phyloP scores from a whole-genome alignment of 2,888 invertebrate genomes.

The Amiota communis region DNA sequence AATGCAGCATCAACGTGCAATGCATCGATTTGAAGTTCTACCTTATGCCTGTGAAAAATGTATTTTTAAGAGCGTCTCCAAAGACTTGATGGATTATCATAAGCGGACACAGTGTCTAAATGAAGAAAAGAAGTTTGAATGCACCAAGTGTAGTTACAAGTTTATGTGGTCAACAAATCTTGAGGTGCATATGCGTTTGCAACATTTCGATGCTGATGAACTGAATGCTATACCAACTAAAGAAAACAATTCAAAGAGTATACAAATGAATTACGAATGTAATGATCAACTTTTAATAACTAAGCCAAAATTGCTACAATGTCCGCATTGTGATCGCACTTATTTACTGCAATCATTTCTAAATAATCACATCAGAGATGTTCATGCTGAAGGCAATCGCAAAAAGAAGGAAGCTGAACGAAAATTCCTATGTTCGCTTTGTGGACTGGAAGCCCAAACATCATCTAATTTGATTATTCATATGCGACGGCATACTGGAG shows the following conservation, averaged over 20 bases:
- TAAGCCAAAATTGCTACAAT: slow-evolving; percentile 33
- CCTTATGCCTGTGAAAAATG: slow-evolving; percentile 75
- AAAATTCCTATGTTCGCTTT: slow-evolving; percentile 75
- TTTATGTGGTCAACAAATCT: slow-evolving; percentile 48
- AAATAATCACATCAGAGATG: slow-evolving; percentile 39
- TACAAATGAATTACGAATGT: neutral
- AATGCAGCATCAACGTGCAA: slow-evolving; percentile 54
- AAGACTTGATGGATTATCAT: slow-evolving; percentile 70
- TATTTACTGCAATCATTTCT: slow-evolving; percentile 44
- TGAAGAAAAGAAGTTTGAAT: slow-evolving; percentile 38
- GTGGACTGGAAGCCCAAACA: slow-evolving; percentile 76
- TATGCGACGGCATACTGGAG: slow-evolving; percentile 78
- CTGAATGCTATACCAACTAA: neutral
- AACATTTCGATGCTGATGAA: slow-evolving; percentile 25
- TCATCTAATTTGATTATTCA: slow-evolving; percentile 77
- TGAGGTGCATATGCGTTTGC: slow-evolving; percentile 34
- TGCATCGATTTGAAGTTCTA: slow-evolving; percentile 72
- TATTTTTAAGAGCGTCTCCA: slow-evolving; percentile 74
- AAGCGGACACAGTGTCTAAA: slow-evolving; percentile 65
- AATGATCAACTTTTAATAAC: neutral
- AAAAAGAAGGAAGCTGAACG: slow-evolving; percentile 67
- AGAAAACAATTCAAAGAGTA: neutral
- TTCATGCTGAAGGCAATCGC: slow-evolving; percentile 16
- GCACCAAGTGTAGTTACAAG: slow-evolving; percentile 42
- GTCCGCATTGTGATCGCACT: slow-evolving; percentile 41